Base-by-base conservation (phyloP, 1,140 invertebrate genomes). In the Varroa destructor region DNA sequence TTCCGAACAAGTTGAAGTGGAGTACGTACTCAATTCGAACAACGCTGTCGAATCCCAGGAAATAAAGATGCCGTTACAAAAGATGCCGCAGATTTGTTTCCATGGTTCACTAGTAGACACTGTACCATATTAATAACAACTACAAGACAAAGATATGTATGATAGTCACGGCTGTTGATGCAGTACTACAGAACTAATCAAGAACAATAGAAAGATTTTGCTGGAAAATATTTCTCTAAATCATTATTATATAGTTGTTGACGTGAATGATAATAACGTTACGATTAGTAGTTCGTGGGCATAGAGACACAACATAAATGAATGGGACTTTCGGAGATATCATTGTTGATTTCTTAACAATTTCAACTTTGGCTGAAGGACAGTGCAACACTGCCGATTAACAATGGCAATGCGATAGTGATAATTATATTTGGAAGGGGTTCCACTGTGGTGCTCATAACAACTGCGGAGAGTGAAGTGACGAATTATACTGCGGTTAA, bases 371-470 rank as follows among this genome's bases (percentile, higher is more conserved):
- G 61, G 12, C 12, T 43, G 37, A 37, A 40, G 61, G 12, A 8
- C 61, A 46, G 1, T 67, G 61, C 37, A 67, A 37, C 8, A 3
- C 61, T 12, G 37, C 14, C 2, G 12, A 67, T 4, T 12, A 72
- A 46, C 43, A 73, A 36, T 76, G 73, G 78, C 83, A 83, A 77
- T 91, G 88, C 78, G 83, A 78, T 67, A 73, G 73, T n/a, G 43
- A 12, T 0, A 43, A 56, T 43, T 67, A 56, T 12, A 74, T 74
- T 36, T 74, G 72, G 72, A 6, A 70, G 6, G 74, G 72, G 0
- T 57, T 73, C n/a, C 64, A n/a, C 5, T 74, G 74, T 43, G 74
- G 73, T 51, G 58, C 40, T 0, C 74, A 74, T 46, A 74, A 74
- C 61, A 74, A 74, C 55, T 74, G 74, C 42, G 74, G 74, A 46